phyloP scores from a whole-genome alignment of 2,797 vertebrate species.

The Semotilus atromaculatus region DNA sequence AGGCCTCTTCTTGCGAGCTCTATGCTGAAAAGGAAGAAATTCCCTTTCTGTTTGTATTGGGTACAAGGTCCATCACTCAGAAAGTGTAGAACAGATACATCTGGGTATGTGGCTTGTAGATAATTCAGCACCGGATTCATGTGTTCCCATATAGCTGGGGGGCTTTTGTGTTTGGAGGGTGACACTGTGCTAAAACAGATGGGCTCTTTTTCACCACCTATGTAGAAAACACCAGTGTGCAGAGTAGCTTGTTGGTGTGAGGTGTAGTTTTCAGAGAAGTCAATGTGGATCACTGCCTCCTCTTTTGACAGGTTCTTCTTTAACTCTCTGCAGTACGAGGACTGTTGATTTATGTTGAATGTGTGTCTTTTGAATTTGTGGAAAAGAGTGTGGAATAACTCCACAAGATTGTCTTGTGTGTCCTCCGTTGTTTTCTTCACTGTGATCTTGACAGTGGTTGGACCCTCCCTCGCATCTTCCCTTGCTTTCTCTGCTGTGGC shows the following conservation, averaged over 20 bases:
- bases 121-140: too few species aligned
- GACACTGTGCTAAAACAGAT: conserved; percentile 14
- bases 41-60: too few species aligned
- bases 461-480: neutral
- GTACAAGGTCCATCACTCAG: too few species aligned
- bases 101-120: too few species aligned
- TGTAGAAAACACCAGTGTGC: conserved; percentile 24
- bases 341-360: conserved; percentile 34
- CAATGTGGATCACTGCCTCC: neutral
- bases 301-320: conserved; percentile 35
- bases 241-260: conserved; percentile 16
- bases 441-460: conserved; percentile 4
- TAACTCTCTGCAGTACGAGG: conserved; percentile 22
- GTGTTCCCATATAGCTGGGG: too few species aligned
- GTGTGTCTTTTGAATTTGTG: conserved; percentile 23
- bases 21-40: too few species aligned
- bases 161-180: conserved; percentile 15
- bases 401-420: conserved; percentile 6
- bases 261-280: neutral
- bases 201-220: neutral
- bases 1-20: too few species aligned
- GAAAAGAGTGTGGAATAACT: conserved; percentile 24
- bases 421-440: conserved; percentile 27
- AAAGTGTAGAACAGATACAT: too few species aligned
- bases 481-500: conserved; percentile 31